Base-by-base conservation (phyloP, 2,797 vertebrate species). In the Rhadinocentrus ornatus region DNA sequence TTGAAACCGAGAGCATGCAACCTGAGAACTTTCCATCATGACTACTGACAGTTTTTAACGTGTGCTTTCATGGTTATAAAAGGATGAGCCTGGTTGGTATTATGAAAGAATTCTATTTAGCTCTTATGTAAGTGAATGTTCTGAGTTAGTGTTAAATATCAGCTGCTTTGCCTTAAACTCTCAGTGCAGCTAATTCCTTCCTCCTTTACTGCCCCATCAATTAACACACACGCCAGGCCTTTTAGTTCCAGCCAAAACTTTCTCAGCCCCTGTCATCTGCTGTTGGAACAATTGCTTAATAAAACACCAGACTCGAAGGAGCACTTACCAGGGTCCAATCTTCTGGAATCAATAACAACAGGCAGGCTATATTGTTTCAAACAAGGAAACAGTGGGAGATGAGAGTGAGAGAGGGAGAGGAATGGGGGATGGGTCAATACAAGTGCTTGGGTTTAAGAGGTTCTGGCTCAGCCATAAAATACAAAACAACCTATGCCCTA, bases 261-360 rank as follows among this genome's bases (percentile, higher is more conserved):
- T 89, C 93, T 93, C 93, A 94, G 91, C 91, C 91, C 91, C 87
- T 95, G 95, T 96, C 96, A 95, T 94, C 93, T 90, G 93, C 93
- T 92, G 73, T 89, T 94, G 95, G 91, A 96, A 94, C 94, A 94
- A 96, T 94, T 93, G 94, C 94, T 96, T 96, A 96, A 96, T 96
- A 95, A 91, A 93, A 91, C 93, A 82, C 86, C 86, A 91, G 94
- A 92, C 96, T 96, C 94, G 65, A 71, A 96, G 95, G 95, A 93
- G 87, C 94, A 92, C 93, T 94, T 93, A 93, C 91, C 83, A 76
- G 75, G 91, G 78, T 89, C 88, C 94, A 93, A 81, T 93, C 93
- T 92, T 89, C 91, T 89, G 73, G 77, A 93, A 96, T 97, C 95
- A 94, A 96, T 96, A 94, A 95, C 92, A 93, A 90, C 93, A 90